phyloP scores from a whole-genome alignment of 2,113 vertebrate species.

The Pyrgilauda ruficollis region DNA sequence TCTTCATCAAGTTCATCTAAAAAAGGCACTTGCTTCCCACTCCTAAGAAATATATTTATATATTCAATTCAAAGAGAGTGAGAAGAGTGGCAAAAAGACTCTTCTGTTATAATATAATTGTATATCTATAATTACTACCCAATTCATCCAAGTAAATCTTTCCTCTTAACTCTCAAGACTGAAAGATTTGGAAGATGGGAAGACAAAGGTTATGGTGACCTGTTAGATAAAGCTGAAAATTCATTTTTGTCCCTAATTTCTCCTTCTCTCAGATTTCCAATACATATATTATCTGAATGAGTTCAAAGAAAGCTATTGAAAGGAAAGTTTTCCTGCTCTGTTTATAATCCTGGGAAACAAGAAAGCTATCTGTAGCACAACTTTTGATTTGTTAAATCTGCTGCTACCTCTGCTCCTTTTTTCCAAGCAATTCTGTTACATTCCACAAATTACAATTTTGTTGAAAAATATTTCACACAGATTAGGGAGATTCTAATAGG shows the following conservation, averaged over 20 bases:
- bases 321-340: not conserved
- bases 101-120: not conserved
- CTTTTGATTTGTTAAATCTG: not conserved
- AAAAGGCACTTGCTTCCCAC: not conserved
- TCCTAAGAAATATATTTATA: not conserved
- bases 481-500: not conserved
- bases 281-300: not conserved
- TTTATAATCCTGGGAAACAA: not conserved
- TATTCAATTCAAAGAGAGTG: not conserved
- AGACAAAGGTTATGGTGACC: not conserved
- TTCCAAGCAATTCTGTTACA: not conserved
- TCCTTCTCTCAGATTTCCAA: not conserved
- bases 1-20: not conserved
- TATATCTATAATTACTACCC: not conserved
- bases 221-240: not conserved
- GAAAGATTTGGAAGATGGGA: not conserved
- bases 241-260: not conserved
- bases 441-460: not conserved
- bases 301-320: not conserved
- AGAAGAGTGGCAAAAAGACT: not conserved
- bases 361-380: not conserved
- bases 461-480: not conserved
- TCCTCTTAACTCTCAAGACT: not conserved
- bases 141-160: not conserved
- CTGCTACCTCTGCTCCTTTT: not conserved